Evolutionary conservation across 2,113 vertebrate species (phyloP).

Genomic region (Chauna torquata): DNA sequence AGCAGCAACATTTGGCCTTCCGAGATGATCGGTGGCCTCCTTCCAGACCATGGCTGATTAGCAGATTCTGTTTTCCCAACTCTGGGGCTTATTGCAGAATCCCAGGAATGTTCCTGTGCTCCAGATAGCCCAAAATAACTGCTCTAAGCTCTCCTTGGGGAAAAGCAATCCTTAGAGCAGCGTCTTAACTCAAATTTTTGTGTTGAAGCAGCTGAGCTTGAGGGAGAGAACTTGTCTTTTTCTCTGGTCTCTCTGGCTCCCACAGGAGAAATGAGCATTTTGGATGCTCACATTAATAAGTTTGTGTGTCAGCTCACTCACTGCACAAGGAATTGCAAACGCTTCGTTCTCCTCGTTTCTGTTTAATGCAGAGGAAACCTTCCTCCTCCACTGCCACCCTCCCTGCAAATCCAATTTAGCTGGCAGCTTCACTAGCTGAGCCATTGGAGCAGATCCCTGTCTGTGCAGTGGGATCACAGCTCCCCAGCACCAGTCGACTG

Average conservation of each 20-base stretch:
- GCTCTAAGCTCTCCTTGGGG: slow-evolving; percentile 65
- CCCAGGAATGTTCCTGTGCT: slow-evolving; percentile 74
- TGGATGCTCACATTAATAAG: slow-evolving; percentile 22
- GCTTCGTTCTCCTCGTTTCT: not conserved
- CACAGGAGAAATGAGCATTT: slow-evolving; percentile 17
- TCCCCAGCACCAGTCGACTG: not conserved
- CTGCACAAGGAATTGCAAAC: slow-evolving; percentile 8
- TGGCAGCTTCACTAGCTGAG: not conserved
- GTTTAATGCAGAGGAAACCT: not conserved
- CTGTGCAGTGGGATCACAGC: not conserved
- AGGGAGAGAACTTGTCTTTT: slow-evolving; percentile 30
- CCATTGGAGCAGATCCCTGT: not conserved
- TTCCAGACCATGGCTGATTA: not conserved
- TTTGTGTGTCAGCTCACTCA: not conserved
- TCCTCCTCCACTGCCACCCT: not conserved
- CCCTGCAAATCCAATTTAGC: not conserved
- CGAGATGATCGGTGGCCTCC: not conserved
- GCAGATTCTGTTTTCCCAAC: slow-evolving; percentile 69
- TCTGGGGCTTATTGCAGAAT: slow-evolving; percentile 71
- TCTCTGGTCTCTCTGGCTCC: not conserved
- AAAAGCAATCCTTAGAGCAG: slow-evolving; percentile 55
- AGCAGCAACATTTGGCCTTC: not conserved
- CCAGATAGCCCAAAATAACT: slow-evolving; percentile 78
- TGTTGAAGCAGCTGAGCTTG: slow-evolving; percentile 43
- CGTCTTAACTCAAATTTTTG: slow-evolving; percentile 42